Base-by-base conservation (phyloP, 2,888 invertebrate genomes). In the Apoda limacodes region DNA sequence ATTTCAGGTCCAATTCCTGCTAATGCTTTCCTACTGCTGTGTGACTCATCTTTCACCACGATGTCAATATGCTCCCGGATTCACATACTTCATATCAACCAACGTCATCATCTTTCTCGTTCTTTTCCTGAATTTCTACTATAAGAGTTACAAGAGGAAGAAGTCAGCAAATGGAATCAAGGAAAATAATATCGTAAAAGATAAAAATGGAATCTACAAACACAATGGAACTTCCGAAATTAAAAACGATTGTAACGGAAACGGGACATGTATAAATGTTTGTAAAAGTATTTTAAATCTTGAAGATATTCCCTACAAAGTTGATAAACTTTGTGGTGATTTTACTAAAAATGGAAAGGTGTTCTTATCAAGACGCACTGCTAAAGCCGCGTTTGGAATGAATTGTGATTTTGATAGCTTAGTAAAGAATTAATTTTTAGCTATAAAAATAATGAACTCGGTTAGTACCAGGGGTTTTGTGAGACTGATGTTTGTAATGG, bases 111-210 rank as follows among this genome's bases (percentile, higher is more conserved):
- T 87, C 14, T 88, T 88, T 50, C 69, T 88, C 1, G 82, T 86
- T 43, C 72, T 89, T 20, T 89, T 89, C 53, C 78, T 85, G 22
- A 84, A 86, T 44, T 88, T 88, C 56, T 88, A 88, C 54, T 54
- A 82, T 1, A 82, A 81, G 35, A 85, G 82, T 38, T 88, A 88
- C 56, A 75, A 69, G 39, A 65, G 46, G 34, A 65, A 59, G 39
- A 59, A 42, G 35, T 43, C 49, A 14, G 41, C 48, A 1, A 60
- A 58, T 25, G 66, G 50, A 25, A 57, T 62, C 43, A 54, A 48
- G 6, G 56, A 56, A 31, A 49, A 53, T 1, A 56, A 55, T 41
- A 50, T 50, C 9, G 45, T 51, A 3, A 62, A 49, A 29, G 40
- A 39, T 13, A 51, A 48, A 19, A 65, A 64, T 22, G 59, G 60